These are phyloP conservation scores for Brachyopa scutellaris DNA, from an alignment of 2,888 invertebrate species.

Conservation along the genomic window DNA sequence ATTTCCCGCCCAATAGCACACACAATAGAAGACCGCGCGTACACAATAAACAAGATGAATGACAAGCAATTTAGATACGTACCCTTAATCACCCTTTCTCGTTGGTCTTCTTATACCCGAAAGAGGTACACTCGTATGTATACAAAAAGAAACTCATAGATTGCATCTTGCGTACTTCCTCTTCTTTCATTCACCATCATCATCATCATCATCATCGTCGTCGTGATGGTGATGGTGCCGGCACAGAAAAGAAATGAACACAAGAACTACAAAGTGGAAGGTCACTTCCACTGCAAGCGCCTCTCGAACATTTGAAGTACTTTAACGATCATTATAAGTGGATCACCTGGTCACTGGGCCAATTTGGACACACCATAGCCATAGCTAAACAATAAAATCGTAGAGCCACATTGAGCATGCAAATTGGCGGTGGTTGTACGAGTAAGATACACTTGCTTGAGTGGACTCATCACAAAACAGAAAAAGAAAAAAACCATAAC, in stretches of 20 bases:
- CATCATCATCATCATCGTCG: conserved; percentile 9
- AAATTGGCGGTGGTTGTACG: conserved; percentile 36
- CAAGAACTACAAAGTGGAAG: conserved; percentile 60
- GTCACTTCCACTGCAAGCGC: conserved; percentile 61
- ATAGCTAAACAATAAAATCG: conserved; percentile 29
- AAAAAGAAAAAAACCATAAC: not conserved
- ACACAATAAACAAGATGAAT: conserved; percentile 47
- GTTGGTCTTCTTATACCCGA: conserved; percentile 4
- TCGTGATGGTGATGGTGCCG: conserved; percentile 17
- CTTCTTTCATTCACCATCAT: conserved; percentile 30
- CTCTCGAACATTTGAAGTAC: conserved; percentile 58
- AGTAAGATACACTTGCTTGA: conserved; percentile 9
- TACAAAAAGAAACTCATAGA: conserved; percentile 21
- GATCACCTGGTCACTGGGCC: conserved; percentile 72
- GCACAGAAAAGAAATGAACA: conserved; percentile 48
- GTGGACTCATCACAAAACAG: not conserved
- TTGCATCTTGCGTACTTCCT: conserved; percentile 55
- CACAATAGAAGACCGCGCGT: not conserved
- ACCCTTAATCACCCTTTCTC: conserved; percentile 51
- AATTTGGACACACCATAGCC: conserved; percentile 60
- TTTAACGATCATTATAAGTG: conserved; percentile 70
- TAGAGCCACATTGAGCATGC: conserved; percentile 53
- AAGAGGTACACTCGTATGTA: not conserved
- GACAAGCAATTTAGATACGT: conserved; percentile 54
- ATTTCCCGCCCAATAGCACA: not conserved